phyloP scores from a whole-genome alignment of 2,113 vertebrate genomes.

The Melanocharis versteri region DNA sequence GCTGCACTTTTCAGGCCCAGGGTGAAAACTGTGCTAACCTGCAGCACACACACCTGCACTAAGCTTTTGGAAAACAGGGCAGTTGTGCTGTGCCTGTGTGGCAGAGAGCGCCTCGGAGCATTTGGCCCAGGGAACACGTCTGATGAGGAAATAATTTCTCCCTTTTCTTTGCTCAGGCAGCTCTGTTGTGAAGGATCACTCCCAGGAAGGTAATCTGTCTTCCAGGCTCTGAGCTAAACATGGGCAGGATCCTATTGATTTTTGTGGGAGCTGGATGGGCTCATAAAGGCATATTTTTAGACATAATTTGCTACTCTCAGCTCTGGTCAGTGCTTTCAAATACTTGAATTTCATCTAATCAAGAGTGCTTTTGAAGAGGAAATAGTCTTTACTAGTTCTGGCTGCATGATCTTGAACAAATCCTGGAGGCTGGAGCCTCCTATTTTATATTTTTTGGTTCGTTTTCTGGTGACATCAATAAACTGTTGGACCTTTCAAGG shows the following conservation, averaged over 20 bases:
- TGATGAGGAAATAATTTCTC: neutral
- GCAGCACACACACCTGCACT: neutral
- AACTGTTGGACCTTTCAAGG: neutral
- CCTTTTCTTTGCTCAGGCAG: neutral
- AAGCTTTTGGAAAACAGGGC: neutral
- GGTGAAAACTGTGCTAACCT: neutral
- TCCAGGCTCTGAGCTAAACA: neutral
- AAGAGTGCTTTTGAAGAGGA: neutral
- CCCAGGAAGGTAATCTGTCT: neutral
- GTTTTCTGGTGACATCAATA: neutral
- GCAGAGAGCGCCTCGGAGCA: neutral
- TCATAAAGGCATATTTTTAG: neutral
- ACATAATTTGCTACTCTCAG: neutral
- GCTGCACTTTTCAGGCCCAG: neutral
- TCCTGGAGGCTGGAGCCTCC: accelerated
- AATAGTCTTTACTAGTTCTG: neutral
- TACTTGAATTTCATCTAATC: neutral
- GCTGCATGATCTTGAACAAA: neutral
- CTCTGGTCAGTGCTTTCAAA: neutral
- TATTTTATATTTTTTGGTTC: neutral
- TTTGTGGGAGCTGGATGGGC: neutral
- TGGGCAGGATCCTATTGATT: neutral
- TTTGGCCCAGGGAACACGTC: neutral
- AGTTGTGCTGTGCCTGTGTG: neutral
- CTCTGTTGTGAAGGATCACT: neutral